Evolutionary conservation across 2,797 vertebrate genomes (phyloP).

Genomic region (Steatocranus sp.): DNA sequence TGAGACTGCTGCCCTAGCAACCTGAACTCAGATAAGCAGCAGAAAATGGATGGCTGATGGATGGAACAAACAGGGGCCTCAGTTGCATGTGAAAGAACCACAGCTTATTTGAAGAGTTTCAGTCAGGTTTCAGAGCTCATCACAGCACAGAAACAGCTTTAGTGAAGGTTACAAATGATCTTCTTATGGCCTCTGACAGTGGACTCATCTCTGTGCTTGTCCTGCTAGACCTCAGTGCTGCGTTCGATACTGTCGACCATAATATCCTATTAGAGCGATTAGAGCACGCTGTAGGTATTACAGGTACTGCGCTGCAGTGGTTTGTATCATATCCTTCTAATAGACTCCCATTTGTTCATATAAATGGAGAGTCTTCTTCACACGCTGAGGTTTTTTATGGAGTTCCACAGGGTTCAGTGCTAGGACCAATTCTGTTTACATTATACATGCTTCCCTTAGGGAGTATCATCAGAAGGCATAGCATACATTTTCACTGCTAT

Average conservation of each 20-base stretch:
- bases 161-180: neutral
- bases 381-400: rapidly evolving
- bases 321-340: neutral
- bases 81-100: neutral
- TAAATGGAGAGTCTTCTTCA: neutral
- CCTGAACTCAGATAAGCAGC: neutral
- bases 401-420: neutral
- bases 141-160: neutral
- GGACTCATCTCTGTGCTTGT: neutral
- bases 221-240: rapidly evolving
- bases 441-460: neutral
- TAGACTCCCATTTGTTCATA: rapidly evolving
- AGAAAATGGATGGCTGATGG: neutral
- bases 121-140: rapidly evolving
- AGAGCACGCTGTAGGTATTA: rapidly evolving
- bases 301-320: rapidly evolving
- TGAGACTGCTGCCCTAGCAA: neutral
- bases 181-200: neutral
- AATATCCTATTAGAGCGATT: neutral
- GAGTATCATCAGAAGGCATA: rapidly evolving
- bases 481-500: neutral
- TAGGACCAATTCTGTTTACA: rapidly evolving
- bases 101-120: neutral
- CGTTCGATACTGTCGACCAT: rapidly evolving
- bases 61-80: neutral